Base-by-base conservation (phyloP, 1,140 invertebrate genomes). In the Brachionus calyciflorus region DNA sequence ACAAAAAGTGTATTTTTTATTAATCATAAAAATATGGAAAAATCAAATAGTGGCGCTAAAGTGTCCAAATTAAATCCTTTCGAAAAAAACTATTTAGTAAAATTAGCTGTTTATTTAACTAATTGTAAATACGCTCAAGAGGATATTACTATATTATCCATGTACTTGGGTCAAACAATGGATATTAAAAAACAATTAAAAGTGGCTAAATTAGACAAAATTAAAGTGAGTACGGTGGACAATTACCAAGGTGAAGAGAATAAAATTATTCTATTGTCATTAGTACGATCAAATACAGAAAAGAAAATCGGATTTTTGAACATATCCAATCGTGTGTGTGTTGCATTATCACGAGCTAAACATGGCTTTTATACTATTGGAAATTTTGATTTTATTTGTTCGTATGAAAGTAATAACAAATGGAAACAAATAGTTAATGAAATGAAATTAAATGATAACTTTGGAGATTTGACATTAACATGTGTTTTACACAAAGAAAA, bases 211-310 rank as follows among this genome's bases (percentile, higher is more conserved):
- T 14, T 57, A n/a, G 19, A 57, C 4, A 9, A 9, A 6, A 17
- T 57, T 28, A 57, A 57, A 57, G 53, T 57, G 3, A 57, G 28
- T 9, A 78, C 77, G n/a, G 77, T 24, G 51, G 78, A 19, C 41
- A 79, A 28, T 81, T 93, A 88, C 81, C 91, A 93, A 87, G 92
- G 92, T 1, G 90, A 93, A 82, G 92, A 94, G 83, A 91, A 89
- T 48, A 89, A 92, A 78, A 92, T 94, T 30, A 90, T 94, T 76
- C 80, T 94, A 1, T 81, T 94, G 7, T 93, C 92, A 0, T 83
- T 94, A 2, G 92, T 94, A 0, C 84, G 92, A 76, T 92, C 89
- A 81, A 84, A 83, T 78, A 91, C 91, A 80, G 77, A 82, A 9
- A 84, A 89, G 6, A 86, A 86, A n/a, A 89, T 93, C 80, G 92